phyloP scores from a whole-genome alignment of 2,888 invertebrate species.

The Microdon myrmicae region DNA sequence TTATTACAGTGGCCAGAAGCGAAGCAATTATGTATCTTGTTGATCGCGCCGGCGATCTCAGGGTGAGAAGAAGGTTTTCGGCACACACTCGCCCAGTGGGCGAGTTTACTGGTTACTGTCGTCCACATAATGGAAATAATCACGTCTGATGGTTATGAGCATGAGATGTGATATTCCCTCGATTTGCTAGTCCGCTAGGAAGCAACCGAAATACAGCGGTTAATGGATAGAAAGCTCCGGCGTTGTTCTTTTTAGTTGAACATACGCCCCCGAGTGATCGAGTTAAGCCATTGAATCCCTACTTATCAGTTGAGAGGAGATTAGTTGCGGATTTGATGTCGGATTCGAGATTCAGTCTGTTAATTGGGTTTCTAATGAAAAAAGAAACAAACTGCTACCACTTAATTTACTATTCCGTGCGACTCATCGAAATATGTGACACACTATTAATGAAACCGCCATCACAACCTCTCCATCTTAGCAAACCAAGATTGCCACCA shows the following conservation, averaged over 20 bases:
- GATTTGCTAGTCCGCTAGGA: slow-evolving; percentile 25
- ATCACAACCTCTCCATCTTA: too few species aligned
- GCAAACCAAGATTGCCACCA: too few species aligned
- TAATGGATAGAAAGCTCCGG: slow-evolving; percentile 41
- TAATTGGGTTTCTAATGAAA: too few species aligned
- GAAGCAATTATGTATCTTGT: slow-evolving; percentile 45
- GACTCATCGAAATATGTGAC: too few species aligned
- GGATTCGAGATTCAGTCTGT: too few species aligned
- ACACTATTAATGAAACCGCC: too few species aligned
- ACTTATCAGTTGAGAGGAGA: too few species aligned
- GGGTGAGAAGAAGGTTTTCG: slow-evolving; percentile 31
- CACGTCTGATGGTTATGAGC: slow-evolving; percentile 19
- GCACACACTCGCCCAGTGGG: slow-evolving; percentile 33
- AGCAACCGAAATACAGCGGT: slow-evolving; percentile 16
- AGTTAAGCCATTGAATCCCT: too few species aligned
- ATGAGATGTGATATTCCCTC: slow-evolving; percentile 31
- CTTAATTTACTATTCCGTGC: too few species aligned
- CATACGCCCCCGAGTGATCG: slow-evolving; percentile 49
- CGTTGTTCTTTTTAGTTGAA: slow-evolving; percentile 14
- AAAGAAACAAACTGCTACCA: too few species aligned
- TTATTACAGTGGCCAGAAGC: slow-evolving; percentile 49
- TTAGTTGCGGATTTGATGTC: too few species aligned
- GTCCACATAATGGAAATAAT: slow-evolving; percentile 26
- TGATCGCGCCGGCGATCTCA: slow-evolving; percentile 17
- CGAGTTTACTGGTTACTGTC: slow-evolving; percentile 24